Percentiles rank a stretch among this genome's conserved stretches.
phyloP scores from a whole-genome alignment of 2,797 vertebrate genomes.

The Parauchenoglanis punctatus region DNA sequence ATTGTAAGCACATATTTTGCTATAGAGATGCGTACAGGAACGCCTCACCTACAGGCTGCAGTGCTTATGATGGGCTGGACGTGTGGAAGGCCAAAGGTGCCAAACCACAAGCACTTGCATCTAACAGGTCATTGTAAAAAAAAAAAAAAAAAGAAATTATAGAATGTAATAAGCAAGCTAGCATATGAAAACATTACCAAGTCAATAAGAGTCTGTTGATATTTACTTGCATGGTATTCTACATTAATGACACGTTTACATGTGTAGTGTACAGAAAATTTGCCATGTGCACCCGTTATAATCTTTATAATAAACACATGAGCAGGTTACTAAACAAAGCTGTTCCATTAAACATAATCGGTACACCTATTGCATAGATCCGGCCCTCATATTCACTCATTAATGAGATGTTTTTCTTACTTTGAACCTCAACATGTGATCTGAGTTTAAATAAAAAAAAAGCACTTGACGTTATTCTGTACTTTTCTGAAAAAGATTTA shows the following conservation, averaged over 20 bases:
- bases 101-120: background rate
- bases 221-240: background rate
- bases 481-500: background rate
- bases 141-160: background rate
- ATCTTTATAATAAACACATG: background rate
- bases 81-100: conserved; percentile 18
- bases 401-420: background rate
- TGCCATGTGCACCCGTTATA: background rate
- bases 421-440: background rate
- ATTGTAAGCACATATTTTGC: background rate
- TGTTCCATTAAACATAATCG: background rate
- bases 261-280: background rate
- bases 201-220: background rate
- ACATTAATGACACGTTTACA: background rate
- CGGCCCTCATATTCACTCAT: background rate
- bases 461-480: background rate
- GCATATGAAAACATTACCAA: background rate
- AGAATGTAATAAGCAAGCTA: background rate
- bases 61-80: background rate
- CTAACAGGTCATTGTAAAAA: background rate
- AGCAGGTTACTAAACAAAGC: background rate
- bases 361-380: background rate
- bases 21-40: conserved; percentile 15
- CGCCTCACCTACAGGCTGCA: conserved; percentile 4
- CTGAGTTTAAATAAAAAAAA: background rate